Evolutionary conservation across 2,113 vertebrate species (phyloP).

Genomic region (Saccopteryx leptura): DNA sequence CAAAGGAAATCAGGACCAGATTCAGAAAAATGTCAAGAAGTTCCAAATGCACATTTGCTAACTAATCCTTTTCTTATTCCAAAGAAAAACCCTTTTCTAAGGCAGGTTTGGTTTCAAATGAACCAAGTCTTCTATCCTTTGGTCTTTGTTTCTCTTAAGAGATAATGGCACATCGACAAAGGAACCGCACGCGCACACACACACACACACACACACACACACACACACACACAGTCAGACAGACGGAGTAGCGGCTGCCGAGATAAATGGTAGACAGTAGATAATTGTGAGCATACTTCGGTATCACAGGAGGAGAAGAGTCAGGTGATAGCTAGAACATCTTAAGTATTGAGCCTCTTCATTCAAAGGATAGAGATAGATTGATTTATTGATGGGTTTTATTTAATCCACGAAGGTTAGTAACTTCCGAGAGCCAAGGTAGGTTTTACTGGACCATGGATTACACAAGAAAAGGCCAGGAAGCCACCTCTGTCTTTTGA

Average conservation of each 20-base stretch:
- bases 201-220: too few relatives aligned
- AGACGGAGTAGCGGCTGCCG: background rate
- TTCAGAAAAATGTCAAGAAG: constrained; percentile 53
- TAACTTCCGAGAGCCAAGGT: background rate
- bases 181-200: background rate
- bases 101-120: background rate
- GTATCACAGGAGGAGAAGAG: background rate
- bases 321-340: background rate
- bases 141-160: background rate
- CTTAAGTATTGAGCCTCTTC: background rate
- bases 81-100: background rate
- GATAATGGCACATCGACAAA: background rate
- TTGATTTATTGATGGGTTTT: background rate
- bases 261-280: background rate
- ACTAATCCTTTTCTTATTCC: background rate
- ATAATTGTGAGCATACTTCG: background rate
- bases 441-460: background rate
- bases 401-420: background rate
- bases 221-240: background rate
- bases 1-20: constrained; percentile 48
- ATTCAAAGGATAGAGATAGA: background rate
- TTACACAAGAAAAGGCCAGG: background rate
- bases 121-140: background rate
- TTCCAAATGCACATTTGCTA: background rate
- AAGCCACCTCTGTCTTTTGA: background rate